Percentiles rank a stretch among this genome's conserved stretches.
These are phyloP conservation scores for Tetropium fuscum DNA, from an alignment of 2,888 invertebrate species.

Conservation along the genomic window DNA sequence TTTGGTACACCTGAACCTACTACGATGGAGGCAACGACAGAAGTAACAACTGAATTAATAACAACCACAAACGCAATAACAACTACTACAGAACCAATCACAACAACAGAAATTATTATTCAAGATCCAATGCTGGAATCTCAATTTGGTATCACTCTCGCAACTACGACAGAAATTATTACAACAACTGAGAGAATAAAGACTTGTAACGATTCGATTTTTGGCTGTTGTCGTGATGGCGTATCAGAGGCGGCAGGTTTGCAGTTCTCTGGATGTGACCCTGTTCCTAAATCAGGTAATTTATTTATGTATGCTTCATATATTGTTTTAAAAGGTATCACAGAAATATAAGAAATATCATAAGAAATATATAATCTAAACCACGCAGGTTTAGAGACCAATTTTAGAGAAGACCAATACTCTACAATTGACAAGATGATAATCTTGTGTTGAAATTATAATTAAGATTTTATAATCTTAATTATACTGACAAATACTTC, in stretches of 20 bases:
- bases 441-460: no score
- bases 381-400: no score
- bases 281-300: slow-evolving; percentile 29
- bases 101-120: slow-evolving; percentile 1
- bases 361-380: no score
- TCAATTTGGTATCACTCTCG: not conserved
- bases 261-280: slow-evolving; percentile 32
- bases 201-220: slow-evolving; percentile 25
- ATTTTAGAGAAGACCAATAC: no score
- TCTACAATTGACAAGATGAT: no score
- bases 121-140: not conserved
- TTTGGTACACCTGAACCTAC: slow-evolving; percentile 20
- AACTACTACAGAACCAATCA: slow-evolving; percentile 15
- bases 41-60: slow-evolving; percentile 4
- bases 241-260: slow-evolving; percentile 23
- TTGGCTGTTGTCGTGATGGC: slow-evolving; percentile 35
- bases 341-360: no score
- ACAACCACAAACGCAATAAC: not conserved
- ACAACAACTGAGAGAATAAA: slow-evolving; percentile 21
- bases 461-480: no score
- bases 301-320: not conserved
- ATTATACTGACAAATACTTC: no score
- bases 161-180: slow-evolving; percentile 2
- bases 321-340: no score
- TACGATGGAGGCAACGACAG: slow-evolving; percentile 15